Conservation (phyloP, 2,797 vertebrate genomes). For the Falco rusticolus region DNA sequence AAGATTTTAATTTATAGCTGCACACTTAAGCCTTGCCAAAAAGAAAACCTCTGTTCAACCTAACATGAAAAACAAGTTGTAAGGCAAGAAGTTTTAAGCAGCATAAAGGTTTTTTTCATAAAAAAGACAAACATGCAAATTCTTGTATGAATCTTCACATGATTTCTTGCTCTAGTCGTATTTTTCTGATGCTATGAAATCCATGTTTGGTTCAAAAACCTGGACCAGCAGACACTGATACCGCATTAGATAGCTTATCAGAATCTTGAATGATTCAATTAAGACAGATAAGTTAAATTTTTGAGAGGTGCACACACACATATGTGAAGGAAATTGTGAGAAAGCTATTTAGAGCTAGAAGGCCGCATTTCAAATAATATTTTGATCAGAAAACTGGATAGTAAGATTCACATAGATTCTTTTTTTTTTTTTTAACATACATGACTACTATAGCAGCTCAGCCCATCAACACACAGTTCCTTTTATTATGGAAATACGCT, state of each 20-base stretch:
- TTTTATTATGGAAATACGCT: conserved; percentile 68
- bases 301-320: neutral
- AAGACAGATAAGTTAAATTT: neutral
- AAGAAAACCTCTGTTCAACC: neutral
- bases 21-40: neutral
- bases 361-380: neutral
- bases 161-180: neutral
- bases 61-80: neutral
- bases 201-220: neutral
- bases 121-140: neutral
- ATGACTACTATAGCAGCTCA: conserved; percentile 17
- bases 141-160: neutral
- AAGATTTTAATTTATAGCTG: conserved; percentile 40
- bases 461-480: conserved; percentile 30
- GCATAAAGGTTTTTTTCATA: neutral
- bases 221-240: neutral
- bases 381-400: neutral
- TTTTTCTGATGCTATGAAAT: neutral
- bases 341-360: neutral
- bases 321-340: neutral
- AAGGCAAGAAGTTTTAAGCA: neutral
- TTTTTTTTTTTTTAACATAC: neutral
- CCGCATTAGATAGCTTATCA: neutral
- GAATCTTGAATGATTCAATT: neutral
- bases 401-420: neutral